Base-by-base conservation (phyloP, 2,113 vertebrate species). In the Cephalopholis sonnerati region DNA sequence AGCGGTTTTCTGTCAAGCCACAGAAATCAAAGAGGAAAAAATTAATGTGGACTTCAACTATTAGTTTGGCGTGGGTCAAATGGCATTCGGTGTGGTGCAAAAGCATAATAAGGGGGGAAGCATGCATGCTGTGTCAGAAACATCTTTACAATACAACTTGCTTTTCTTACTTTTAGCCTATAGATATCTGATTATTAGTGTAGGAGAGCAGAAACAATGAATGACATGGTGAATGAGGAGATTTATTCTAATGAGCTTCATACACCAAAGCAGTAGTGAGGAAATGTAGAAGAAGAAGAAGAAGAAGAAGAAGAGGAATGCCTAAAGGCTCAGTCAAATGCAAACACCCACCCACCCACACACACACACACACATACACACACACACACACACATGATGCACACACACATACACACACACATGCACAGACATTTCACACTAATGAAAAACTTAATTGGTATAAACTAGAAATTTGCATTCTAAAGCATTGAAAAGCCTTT, bases 1-100 rank as follows among this genome's bases (percentile, higher is more conserved):
- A 84, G 61, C 11, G 5, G 64, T 82, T 85, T 77, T 87, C 65
- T 65, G 75, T 84, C 82, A 88, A 67, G 54, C 62, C 36, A 12
- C 32, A 67, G 57, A 68, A 75, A 64, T 79, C 72, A 86, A 84
- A 72, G 48, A 50, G 12, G 67, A 13, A 59, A 64, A 80, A 84
- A 74, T 53, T 1, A 48, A 83, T 65, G 54, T 61, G 58, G 77
- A 74, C 39, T 59, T 27, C 20, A n/a, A 32, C 25, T 51, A 22
- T 64, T 83, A 57, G 54, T 57, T 69, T 65, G 54, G 48, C 29
- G 20, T 5, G 13, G 54, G 51, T 88, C 72, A 85, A 66, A 67
- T 15, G 20, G 18, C n/a, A n/a, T 67, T 51, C 46, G 29, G 25
- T 73, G 36, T 68, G 11, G 5, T 68, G 29, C 18, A 63, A 68